Base-by-base conservation (phyloP, 2,888 invertebrate species). In the Digitonthophagus gazella region DNA sequence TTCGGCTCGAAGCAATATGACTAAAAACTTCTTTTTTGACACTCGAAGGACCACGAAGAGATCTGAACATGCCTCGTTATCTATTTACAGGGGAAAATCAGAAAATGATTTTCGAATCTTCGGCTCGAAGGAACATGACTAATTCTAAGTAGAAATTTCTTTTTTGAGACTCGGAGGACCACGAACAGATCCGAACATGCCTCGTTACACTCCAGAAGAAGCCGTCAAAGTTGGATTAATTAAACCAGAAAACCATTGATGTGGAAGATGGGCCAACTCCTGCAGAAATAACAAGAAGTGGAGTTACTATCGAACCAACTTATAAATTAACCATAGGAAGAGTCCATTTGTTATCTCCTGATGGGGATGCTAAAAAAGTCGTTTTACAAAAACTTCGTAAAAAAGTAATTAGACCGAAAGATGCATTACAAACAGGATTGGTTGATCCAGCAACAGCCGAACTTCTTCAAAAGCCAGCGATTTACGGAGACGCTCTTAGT, bases 301-400 rank as follows among this genome's bases (percentile, higher is more conserved):
- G 86, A 70, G 83, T 87, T 14, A 86, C 86, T 8, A 85, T 85
- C 18, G 89, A 89, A 78, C 90, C 91, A 0, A 91, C 89, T 76
- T 92, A 89, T 78, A 86, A 86, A 78, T 87, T 90, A 0, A 87
- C 88, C 18, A 85, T 90, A 69, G 87, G 89, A 15, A 84, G 87
- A 72, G 89, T 90, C 18, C 84, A 85, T 71, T 85, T 88, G 1
- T 80, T 86, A 64, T 86, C 86, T 70, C 87, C 89, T 2, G 86
- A 89, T 57, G 79, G 86, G 6, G 91, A 91, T 76, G 87, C 87
- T 0, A 91, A 90, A 79, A 88, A 90, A 44, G 87, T 92, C 4
- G 86, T 87, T 1, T 81, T 95, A 64, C 93, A 93, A 80, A 93
- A 93, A 81, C 87, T 95, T 80, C 86, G 93, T 58, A 92, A 92